Conservation (phyloP, 2,797 vertebrate species). For the Hyperoplus immaculatus region DNA sequence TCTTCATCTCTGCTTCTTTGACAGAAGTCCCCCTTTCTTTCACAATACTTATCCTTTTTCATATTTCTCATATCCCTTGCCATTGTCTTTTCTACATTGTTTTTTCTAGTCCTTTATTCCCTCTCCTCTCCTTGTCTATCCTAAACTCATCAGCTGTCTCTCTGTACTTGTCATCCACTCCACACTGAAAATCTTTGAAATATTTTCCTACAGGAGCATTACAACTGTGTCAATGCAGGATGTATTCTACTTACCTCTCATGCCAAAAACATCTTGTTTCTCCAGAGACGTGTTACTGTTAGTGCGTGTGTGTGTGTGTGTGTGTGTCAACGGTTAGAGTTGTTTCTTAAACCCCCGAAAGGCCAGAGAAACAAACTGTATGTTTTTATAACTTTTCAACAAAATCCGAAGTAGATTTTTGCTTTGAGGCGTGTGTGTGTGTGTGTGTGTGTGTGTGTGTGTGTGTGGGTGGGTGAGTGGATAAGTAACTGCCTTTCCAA, state of each 20-base stretch:
- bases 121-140: conserved; percentile 4
- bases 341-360: conserved; percentile 45
- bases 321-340: conserved; percentile 34
- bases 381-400: conserved; percentile 39
- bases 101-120: conserved; percentile 49
- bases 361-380: conserved; percentile 35
- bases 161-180: conserved; percentile 53
- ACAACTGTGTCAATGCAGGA: conserved; percentile 55
- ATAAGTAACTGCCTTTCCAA: conserved; percentile 30
- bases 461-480: conserved; percentile 5
- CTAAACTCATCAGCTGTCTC: conserved; percentile 40
- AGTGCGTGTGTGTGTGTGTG: not conserved
- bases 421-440: conserved; percentile 42
- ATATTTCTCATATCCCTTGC: conserved; percentile 56
- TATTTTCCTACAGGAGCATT: conserved; percentile 52
- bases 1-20: conserved; percentile 65
- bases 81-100: conserved; percentile 60
- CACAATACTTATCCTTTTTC: conserved; percentile 49
- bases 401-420: conserved; percentile 48
- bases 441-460: conserved; percentile 27
- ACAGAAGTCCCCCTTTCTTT: conserved; percentile 56
- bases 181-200: conserved; percentile 54
- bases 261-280: conserved; percentile 62
- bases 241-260: conserved; percentile 45
- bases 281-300: conserved; percentile 37